These are phyloP conservation scores for Drosophila ficusphila DNA, from an alignment of 1,140 invertebrate genomes.

Conservation along the genomic window DNA sequence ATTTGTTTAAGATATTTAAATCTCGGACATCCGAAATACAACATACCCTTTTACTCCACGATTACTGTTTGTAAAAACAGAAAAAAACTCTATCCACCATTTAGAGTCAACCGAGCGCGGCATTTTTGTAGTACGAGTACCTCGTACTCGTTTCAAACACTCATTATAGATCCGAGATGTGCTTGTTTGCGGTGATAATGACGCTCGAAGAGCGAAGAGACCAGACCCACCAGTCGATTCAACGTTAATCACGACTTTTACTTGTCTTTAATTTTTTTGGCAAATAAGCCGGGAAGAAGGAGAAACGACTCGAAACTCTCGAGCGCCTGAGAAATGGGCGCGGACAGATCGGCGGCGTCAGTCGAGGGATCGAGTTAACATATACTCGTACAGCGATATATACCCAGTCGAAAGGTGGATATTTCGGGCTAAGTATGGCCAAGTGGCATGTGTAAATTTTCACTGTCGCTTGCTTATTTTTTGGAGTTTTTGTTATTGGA, in stretches of 20 bases:
- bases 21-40: too few relatives aligned
- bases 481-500: constrained; percentile 41
- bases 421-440: constrained; percentile 45
- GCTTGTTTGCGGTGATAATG: constrained; percentile 76
- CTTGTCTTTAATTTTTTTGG: constrained; percentile 83
- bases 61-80: constrained; percentile 10
- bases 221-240: constrained; percentile 54
- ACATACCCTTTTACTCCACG: background rate
- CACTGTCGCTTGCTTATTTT: constrained; percentile 72
- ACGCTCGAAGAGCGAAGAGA: constrained; percentile 42
- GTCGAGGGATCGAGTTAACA: constrained; percentile 65
- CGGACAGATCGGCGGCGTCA: constrained; percentile 53
- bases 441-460: constrained; percentile 75
- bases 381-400: constrained; percentile 16
- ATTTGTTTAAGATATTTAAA: too few relatives aligned
- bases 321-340: constrained; percentile 63
- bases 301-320: constrained; percentile 38
- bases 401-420: constrained; percentile 16
- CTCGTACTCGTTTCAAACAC: constrained; percentile 52
- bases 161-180: constrained; percentile 35
- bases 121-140: constrained; percentile 75
- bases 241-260: constrained; percentile 83
- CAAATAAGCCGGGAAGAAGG: constrained; percentile 64
- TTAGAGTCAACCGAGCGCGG: constrained; percentile 79
- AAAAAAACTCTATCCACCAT: constrained; percentile 69